These are phyloP conservation scores for Eupithecia vulgata DNA, from an alignment of 2,888 invertebrate genomes.

Conservation along the genomic window DNA sequence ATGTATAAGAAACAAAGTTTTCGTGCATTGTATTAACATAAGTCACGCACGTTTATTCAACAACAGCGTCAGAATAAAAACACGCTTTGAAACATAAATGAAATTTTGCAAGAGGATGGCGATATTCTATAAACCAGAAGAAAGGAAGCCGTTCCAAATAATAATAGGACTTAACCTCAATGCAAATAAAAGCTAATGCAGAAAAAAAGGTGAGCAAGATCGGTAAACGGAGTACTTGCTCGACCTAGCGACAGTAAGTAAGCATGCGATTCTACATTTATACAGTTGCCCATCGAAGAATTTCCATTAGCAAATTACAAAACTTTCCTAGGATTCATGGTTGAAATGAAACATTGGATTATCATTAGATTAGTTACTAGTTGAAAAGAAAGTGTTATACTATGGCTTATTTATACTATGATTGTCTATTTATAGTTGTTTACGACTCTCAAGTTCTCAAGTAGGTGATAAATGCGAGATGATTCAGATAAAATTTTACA, in stretches of 20 bases:
- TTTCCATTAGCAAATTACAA: background rate
- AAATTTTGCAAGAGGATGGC: background rate
- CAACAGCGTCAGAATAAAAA: background rate
- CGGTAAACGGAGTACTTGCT: background rate
- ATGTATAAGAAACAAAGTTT: background rate
- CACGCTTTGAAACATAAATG: background rate
- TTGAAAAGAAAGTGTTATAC: background rate
- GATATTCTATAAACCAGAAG: background rate
- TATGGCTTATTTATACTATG: background rate
- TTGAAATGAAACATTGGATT: background rate
- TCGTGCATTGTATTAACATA: background rate
- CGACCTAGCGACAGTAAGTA: background rate
- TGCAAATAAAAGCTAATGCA: background rate
- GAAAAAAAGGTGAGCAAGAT: background rate
- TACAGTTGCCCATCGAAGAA: background rate
- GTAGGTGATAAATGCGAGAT: constrained; percentile 33
- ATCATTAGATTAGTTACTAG: background rate
- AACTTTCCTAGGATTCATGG: background rate
- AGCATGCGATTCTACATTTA: background rate
- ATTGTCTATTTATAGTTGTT: constrained; percentile 1
- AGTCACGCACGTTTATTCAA: background rate
- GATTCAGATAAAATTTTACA: constrained; percentile 24
- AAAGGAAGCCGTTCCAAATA: background rate
- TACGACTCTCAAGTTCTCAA: background rate
- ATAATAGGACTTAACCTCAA: background rate